Percentiles rank a stretch among this genome's conserved stretches.
These are phyloP conservation scores for Axinella damicornis DNA, from an alignment of 37 sponge, comb jelly and placozoan genomes.

Conservation along the genomic window DNA sequence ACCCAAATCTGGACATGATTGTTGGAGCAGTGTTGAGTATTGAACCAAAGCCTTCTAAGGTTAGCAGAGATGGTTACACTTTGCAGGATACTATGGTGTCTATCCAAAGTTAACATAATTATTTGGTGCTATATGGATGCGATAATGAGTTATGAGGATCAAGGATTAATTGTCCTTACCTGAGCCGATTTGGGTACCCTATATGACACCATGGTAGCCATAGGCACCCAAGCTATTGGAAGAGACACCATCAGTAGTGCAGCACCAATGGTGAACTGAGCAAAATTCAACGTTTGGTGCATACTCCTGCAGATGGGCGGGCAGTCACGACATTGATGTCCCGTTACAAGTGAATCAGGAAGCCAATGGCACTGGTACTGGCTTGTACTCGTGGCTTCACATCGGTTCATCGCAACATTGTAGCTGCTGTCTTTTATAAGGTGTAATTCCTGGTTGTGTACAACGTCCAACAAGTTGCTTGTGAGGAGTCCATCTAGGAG, in stretches of 20 bases:
- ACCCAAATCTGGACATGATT: no score
- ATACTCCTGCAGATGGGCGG: slow-evolving; percentile 1
- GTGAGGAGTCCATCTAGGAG: no score
- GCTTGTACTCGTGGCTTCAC: neutral
- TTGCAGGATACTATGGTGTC: no score
- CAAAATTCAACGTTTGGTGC: neutral
- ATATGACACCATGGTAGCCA: slow-evolving; percentile 25
- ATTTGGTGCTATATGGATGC: no score
- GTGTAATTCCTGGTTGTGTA: neutral
- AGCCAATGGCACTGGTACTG: slow-evolving; percentile 29
- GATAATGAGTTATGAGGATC: no score
- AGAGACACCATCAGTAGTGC: slow-evolving; percentile 30
- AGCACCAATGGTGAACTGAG: slow-evolving; percentile 35
- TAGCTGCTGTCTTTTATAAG: neutral
- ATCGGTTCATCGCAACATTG: neutral
- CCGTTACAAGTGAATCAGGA: slow-evolving; percentile 18
- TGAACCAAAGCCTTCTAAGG: no score
- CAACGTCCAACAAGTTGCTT: neutral
- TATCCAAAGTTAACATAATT: no score
- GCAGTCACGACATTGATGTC: slow-evolving; percentile 25
- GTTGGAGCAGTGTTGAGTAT: no score
- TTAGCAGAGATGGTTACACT: no score
- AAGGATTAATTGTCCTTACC: slow-evolving; percentile 13
- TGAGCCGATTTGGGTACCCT: slow-evolving; percentile 2
- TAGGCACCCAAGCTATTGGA: slow-evolving; percentile 41